Conservation (phyloP, 2,888 invertebrate genomes). For the Sinhomidia bicolor region DNA sequence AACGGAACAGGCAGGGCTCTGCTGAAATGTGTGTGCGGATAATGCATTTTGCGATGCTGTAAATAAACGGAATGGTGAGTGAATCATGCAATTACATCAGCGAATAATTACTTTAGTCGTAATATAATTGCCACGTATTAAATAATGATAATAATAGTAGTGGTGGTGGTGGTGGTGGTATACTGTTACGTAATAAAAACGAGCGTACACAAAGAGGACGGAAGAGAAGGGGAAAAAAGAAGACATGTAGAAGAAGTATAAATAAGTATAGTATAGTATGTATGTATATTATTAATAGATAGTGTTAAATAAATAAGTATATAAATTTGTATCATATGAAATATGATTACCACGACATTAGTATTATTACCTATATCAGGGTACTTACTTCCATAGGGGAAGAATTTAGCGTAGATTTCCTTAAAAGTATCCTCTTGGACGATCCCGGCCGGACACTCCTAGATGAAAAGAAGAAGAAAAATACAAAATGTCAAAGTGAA, state of each 20-base stretch:
- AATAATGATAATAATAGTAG: too few relatives aligned
- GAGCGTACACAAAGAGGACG: neutral
- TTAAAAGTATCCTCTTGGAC: conserved; percentile 99
- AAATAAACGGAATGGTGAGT: conserved; percentile 16
- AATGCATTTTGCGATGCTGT: neutral
- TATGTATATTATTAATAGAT: too few relatives aligned
- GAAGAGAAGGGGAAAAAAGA: too few relatives aligned
- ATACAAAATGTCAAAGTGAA: conserved; percentile 63
- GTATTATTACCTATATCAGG: too few relatives aligned
- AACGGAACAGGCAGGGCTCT: neutral
- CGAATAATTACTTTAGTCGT: conserved; percentile 18
- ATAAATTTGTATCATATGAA: too few relatives aligned
- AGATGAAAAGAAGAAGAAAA: too few relatives aligned
- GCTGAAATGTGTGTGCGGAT: neutral
- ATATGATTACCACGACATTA: too few relatives aligned
- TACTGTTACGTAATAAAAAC: neutral
- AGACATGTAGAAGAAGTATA: too few relatives aligned
- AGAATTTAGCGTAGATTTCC: conserved; percentile 98
- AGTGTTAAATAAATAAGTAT: too few relatives aligned
- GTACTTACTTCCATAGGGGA: conserved; percentile 98
- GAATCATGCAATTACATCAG: conserved; percentile 43
- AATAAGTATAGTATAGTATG: too few relatives aligned
- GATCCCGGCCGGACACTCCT: conserved; percentile 98
- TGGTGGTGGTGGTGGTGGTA: too few relatives aligned
- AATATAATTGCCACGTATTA: neutral